Base-by-base conservation (phyloP, 2,797 vertebrate genomes). In the Nannoperca obscura region DNA sequence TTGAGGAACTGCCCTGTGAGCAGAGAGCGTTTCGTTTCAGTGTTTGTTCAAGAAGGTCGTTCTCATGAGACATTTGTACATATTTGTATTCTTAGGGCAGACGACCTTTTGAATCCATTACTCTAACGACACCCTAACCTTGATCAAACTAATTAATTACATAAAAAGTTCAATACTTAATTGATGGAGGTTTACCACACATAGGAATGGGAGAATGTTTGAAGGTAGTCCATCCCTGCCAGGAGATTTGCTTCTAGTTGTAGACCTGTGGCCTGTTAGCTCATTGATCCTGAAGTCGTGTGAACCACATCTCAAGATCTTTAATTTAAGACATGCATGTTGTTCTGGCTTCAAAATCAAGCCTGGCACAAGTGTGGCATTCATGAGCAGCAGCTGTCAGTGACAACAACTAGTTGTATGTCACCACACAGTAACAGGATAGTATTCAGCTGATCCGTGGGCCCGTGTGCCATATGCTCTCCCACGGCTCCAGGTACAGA, bases 401-500 rank as follows among this genome's bases (percentile, higher is more conserved):
- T 64, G 78, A 73, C 78, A 79, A 79, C 77, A 73, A 64, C 79
- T 42, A 49, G 55, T 24, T 86, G 62, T 76, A 38, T 83, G 80
- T 87, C 82, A 75, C 47, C 62, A 57, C 63, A 58, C 14, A 76
- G 89, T 71, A 87, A 92, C 89, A 80, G 74, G 90, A 90, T 75
- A 77, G 72, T 53, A 10, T 71, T 47, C 61, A 58, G 81, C 61
- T 63, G 83, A 86, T 86, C 72, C 87, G 73, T 19, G 4, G 83
- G 78, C 38, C 76, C 85, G 73, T 84, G 83, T 84, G 76, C 89
- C 91, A 92, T 89, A 86, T 92, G 92, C 34, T 86, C 47, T 63
- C 72, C 83, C 70, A 54, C 14, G 50, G 86, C 88, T 89, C 50
- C 86, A 83, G 87, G 91, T 91, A 70, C 66, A 67, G 78, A 77